Base-by-base conservation (phyloP, 2,113 vertebrate genomes). In the Seriola dumerili region DNA sequence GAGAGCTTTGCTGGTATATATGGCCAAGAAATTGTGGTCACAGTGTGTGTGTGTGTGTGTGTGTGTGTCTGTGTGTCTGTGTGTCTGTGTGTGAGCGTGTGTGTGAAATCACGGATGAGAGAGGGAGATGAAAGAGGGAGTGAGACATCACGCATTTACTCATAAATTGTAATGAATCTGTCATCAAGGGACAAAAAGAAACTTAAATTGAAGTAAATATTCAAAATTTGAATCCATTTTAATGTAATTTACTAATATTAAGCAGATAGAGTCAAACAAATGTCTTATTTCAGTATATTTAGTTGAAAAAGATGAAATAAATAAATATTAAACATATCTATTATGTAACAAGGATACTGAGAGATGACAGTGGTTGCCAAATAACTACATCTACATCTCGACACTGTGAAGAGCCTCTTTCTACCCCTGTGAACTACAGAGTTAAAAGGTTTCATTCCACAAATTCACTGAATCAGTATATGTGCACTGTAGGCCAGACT, bases 391-490 rank as follows among this genome's bases (percentile, higher is more conserved):
- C 25, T 8, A 10, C 38, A 67, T 50, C 8, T 50, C 9, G 2
- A 21, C 62, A 42, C 8, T 7, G 16, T 9, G 10, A 48, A 48
- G 42, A 67, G 42, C 14, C 4, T 59, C 57, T 59, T 16, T 32
- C 12, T 32, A 12, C n/a, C 10, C 3, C 10, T 8, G 8, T 68
- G 11, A 65, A 40, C 16, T 9, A 54, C 4, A 55, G 48, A 42
- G 11, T 17, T 12, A 17, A 34, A 55, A 48, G 4, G 14, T 74
- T 86, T 81, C 76, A 83, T 76, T 55, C 50, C 68, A 65, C 66
- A 84, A 55, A 85, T 73, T 81, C 36, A 69, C 36, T 71, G 13
- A 68, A 76, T 84, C 68, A 40, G 63, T 88, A 32, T 25, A 32
- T 25, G 74, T 81, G n/a, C 72, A 12, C 17, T 0, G 42, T 48